Base-by-base conservation (phyloP, 1,140 invertebrate genomes). In the Helicoverpa armigera region DNA sequence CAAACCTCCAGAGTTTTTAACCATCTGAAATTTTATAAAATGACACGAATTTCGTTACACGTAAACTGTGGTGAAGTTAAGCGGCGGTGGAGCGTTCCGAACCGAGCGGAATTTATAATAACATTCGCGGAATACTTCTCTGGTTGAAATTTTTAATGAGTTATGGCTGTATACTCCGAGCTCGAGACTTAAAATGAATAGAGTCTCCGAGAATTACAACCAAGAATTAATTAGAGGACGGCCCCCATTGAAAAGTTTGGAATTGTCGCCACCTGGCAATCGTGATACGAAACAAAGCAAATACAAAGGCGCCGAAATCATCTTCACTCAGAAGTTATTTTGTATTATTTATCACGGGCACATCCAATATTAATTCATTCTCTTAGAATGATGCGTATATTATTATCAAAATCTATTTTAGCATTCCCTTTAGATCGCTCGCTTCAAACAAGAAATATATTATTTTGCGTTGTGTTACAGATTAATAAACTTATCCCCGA, bases 211-310 rank as follows among this genome's bases (percentile, higher is more conserved):
- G 76, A 88, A 84, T 87, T 84, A 83, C 82, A 85, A 85, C 75
- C 82, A 86, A 84, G 85, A 90, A 89, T 89, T 89, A 88, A 90
- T 89, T 88, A 87, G 82, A 84, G 79, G 85, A 80, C 79, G 81
- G 83, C 80, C 81, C 76, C 78, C 83, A 86, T 88, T 85, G 80
- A 85, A 86, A 90, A 86, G 78, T 89, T 90, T 82, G 65, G 76
- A 87, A 86, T 82, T 88, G 87, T 88, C 86, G 83, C 84, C 87
- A 89, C 85, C 89, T 90, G 89, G 79, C 84, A 82, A 83, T 81
- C 83, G 63, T 61, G 83, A 79, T 83, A 87, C 81, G 75, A 83
- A 83, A 88, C 87, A 88, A 83, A 83, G 77, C 70, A 78, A 50
- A 81, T 54, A 87, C 82, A 88, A 88, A 84, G 79, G 80, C 56